Base-by-base conservation (phyloP, 2,888 invertebrate genomes). In the Therioaphis trifolii region DNA sequence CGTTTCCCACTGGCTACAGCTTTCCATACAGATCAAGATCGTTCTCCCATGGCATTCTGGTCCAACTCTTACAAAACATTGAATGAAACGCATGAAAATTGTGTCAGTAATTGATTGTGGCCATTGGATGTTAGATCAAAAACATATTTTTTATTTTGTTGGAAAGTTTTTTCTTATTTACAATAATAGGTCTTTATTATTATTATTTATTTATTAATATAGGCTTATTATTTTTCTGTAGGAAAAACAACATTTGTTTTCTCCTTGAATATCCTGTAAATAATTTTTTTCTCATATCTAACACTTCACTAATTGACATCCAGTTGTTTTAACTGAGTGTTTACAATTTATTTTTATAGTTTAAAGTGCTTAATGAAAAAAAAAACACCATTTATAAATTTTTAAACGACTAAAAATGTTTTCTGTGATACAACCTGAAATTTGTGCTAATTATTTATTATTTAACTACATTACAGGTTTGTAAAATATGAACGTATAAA, bases 1-100 rank as follows among this genome's bases (percentile, higher is more conserved):
- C 92, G 91, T 87, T 96, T 94, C 90, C 94, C 95, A 43, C 93
- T 93, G 89, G 94, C 96, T 85, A 92, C 93, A 21, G 71, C 85
- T 72, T 82, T 82, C 46, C 80, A 82, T 40, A 82, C 80, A 7
- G 80, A 82, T 35, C 72, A 72, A 49, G 72, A 82, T 72, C 72
- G 71, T 72, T 82, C 80, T 1, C 80, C 80, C 21, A 82, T 82
- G 80, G 63, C 80, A 63, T 82, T 82, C 15, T 82, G 80, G 80
- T 82, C 72, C 4, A 82, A 74, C 18, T 74, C 80, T 2, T 82
- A 72, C 29, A 82, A 82, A 72, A 82, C 63, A 29, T 49, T 82
- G 14, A 82, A 82, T 63, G 87, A 87, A 72, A 87, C 87, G 43
- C 86, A 88, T 78, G 88, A 89, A 84, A 88, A 87, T 86, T 88